Base-by-base conservation (phyloP, 2,888 invertebrate genomes). In the Thymelicus acteon region DNA sequence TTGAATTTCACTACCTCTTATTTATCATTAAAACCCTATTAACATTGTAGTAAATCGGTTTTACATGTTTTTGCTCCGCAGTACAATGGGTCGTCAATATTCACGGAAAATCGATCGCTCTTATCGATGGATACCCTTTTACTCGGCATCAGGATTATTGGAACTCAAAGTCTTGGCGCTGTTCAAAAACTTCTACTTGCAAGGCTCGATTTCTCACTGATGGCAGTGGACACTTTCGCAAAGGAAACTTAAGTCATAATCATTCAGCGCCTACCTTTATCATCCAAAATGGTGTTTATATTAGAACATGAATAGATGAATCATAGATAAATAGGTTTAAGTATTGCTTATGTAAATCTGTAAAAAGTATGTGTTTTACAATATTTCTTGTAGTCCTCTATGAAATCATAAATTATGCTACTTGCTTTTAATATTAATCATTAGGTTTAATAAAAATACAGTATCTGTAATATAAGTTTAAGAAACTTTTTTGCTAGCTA, bases 111-210 rank as follows among this genome's bases (percentile, higher is more conserved):
- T 72, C 73, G 7, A 69, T 75, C 49, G 76, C 76, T 7, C 60
- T 75, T 0, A 49, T 77, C 2, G 60, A 74, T n/a, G 77, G 77
- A 0, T 75, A 75, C 48, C 76, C 74, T 8, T 78, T 67, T 19
- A 66, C 65, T 31, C 57, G 31, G 3, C 49, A 63, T 57, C 65
- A 65, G 7, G 40, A 65, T 39, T 13, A 54, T 31, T 47, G 31
- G 8, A 60, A 31, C 12, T 48, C 74, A 0, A 72, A 73, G 13
- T 67, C 72, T 24, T 77, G 77, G 77, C 72, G 77, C 2, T 77
- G 76, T 44, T 74, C 76, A 0, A 67, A 71, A 60, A 75, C 76
- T 2, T 58, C 62, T 3, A 73, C 74, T 0, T 77, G 77, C 58
- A 75, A 71, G 31, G 77, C 77, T 2, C 73, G 76, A 1, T 74